Conservation (phyloP, 2,797 vertebrate genomes). For the Garrulus glandarius region DNA sequence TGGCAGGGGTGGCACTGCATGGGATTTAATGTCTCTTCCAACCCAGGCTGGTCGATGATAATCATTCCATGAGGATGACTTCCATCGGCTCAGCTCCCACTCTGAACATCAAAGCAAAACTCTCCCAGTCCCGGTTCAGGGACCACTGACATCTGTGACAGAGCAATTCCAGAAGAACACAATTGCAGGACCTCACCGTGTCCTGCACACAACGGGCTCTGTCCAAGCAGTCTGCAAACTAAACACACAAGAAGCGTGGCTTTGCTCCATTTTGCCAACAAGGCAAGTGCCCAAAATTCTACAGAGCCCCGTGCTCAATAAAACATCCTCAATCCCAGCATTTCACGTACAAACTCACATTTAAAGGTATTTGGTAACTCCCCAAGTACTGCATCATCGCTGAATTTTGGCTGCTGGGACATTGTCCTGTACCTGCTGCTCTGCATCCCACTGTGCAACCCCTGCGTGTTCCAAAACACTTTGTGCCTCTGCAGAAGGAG, state of each 20-base stretch:
- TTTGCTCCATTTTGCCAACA: not conserved
- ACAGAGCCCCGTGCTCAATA: not conserved
- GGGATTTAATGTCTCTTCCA: not conserved
- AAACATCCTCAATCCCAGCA: not conserved
- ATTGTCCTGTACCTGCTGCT: not conserved
- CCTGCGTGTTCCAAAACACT: fast-evolving
- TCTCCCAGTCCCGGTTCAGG: not conserved
- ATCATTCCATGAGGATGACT: not conserved
- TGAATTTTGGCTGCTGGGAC: not conserved
- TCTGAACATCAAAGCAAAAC: not conserved
- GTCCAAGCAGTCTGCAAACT: not conserved
- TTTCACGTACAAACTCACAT: not conserved
- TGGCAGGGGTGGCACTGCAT: not conserved
- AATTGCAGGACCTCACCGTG: not conserved
- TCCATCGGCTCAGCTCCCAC: not conserved
- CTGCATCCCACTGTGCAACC: fast-evolving
- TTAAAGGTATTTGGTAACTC: not conserved
- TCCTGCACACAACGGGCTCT: not conserved
- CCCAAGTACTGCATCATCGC: not conserved
- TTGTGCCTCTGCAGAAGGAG: not conserved
- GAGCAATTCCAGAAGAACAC: not conserved
- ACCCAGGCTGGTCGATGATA: fast-evolving
- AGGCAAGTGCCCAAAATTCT: not conserved
- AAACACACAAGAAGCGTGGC: not conserved
- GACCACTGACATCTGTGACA: not conserved